phyloP scores from a whole-genome alignment of 1,140 invertebrate species.

The Phymastichus coffea region DNA sequence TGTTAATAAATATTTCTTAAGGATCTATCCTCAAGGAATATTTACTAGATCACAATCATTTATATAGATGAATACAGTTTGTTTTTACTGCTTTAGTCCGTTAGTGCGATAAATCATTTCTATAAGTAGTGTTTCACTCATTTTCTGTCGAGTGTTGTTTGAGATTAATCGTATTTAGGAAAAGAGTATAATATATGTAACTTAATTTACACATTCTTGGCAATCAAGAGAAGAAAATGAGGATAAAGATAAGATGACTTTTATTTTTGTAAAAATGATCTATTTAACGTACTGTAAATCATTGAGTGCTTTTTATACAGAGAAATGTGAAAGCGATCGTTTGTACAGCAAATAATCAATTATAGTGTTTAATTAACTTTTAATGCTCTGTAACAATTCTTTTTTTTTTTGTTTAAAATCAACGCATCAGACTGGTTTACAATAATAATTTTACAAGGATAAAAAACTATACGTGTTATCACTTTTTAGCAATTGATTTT shows the following conservation, averaged over 20 bases:
- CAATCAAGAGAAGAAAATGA: background rate
- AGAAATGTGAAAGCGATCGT: background rate
- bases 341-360: constrained; percentile 23
- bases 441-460: background rate
- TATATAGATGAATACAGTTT: background rate
- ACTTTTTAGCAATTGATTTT: no score
- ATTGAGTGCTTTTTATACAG: constrained; percentile 20
- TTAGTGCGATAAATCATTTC: background rate
- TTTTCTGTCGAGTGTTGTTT: background rate
- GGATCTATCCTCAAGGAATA: no score
- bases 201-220: no score
- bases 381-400: background rate
- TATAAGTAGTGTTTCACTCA: background rate
- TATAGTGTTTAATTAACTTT: constrained; percentile 19
- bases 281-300: constrained; percentile 17
- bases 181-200: no score
- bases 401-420: background rate
- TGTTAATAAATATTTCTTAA: no score
- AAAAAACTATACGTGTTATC: no score
- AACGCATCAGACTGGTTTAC: constrained; percentile 3
- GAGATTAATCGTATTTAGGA: constrained; percentile 13
- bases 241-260: constrained; percentile 11
- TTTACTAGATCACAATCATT: no score
- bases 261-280: constrained; percentile 26
- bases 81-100: constrained; percentile 3